phyloP scores from a whole-genome alignment of 2,888 invertebrate genomes.

The Megamerina dolium region DNA sequence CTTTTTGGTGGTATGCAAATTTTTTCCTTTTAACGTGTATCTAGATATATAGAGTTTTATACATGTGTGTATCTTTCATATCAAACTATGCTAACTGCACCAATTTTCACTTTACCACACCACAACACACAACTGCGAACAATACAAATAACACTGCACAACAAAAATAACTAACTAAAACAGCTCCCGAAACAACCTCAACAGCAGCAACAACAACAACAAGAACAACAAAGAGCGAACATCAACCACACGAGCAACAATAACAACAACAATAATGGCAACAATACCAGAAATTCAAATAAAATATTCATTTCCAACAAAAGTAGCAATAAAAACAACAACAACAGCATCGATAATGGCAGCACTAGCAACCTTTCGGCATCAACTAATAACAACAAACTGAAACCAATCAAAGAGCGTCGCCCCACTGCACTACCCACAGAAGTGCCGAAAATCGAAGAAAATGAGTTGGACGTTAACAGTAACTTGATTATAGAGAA shows the following conservation, averaged over 20 bases:
- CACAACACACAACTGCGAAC: too few relatives aligned
- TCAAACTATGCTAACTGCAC: too few relatives aligned
- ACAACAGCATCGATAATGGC: slow-evolving; percentile 13
- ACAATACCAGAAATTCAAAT: not conserved
- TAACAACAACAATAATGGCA: slow-evolving; percentile 10
- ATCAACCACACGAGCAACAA: slow-evolving; percentile 10
- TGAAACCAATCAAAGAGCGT: slow-evolving; percentile 40
- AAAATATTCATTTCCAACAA: slow-evolving; percentile 22
- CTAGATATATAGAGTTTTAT: too few relatives aligned
- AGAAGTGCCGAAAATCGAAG: slow-evolving; percentile 30
- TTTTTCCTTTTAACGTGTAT: too few relatives aligned
- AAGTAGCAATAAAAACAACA: slow-evolving; percentile 15
- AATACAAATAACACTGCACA: too few relatives aligned
- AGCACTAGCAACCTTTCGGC: slow-evolving; percentile 29
- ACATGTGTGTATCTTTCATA: too few relatives aligned
- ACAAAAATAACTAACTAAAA: not conserved
- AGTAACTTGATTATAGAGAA: not conserved
- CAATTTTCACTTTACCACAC: too few relatives aligned
- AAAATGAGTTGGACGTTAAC: not conserved
- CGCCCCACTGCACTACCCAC: slow-evolving; percentile 39
- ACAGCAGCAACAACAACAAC: slow-evolving; percentile 11
- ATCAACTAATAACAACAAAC: slow-evolving; percentile 24
- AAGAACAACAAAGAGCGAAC: slow-evolving; percentile 11
- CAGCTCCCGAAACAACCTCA: slow-evolving; percentile 9
- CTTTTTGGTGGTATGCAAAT: too few relatives aligned